Conservation (phyloP, 2,113 vertebrate species). For the Coptodon bakossiorum region DNA sequence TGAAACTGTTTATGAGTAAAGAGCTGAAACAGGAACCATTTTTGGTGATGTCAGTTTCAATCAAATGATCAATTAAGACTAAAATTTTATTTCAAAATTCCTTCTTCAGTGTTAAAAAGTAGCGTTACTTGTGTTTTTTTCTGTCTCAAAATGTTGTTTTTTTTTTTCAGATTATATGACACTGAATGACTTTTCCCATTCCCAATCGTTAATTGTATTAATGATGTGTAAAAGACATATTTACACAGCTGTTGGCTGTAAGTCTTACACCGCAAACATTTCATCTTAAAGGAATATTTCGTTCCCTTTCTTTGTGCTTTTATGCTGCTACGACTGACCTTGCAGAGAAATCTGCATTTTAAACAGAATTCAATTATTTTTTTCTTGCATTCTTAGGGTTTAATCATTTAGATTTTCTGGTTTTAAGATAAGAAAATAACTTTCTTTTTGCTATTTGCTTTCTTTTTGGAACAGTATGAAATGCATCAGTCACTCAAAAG, state of each 20-base stretch:
- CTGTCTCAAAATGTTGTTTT: neutral
- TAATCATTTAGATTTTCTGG: neutral
- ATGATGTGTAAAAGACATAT: neutral
- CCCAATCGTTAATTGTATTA: neutral
- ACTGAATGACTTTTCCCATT: neutral
- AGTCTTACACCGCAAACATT: neutral
- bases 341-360: neutral
- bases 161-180: neutral
- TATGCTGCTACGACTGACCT: neutral
- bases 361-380: neutral
- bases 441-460: neutral
- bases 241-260: neutral
- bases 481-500: slow-evolving; percentile 4
- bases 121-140: accelerated
- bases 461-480: neutral
- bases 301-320: neutral
- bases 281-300: neutral
- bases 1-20: neutral
- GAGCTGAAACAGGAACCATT: neutral
- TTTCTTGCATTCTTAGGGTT: neutral
- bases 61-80: neutral
- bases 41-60: neutral
- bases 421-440: neutral
- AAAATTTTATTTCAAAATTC: neutral
- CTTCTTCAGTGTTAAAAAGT: neutral